Evolutionary conservation across 2,797 vertebrate genomes (phyloP).

Genomic region (Platalea minor): DNA sequence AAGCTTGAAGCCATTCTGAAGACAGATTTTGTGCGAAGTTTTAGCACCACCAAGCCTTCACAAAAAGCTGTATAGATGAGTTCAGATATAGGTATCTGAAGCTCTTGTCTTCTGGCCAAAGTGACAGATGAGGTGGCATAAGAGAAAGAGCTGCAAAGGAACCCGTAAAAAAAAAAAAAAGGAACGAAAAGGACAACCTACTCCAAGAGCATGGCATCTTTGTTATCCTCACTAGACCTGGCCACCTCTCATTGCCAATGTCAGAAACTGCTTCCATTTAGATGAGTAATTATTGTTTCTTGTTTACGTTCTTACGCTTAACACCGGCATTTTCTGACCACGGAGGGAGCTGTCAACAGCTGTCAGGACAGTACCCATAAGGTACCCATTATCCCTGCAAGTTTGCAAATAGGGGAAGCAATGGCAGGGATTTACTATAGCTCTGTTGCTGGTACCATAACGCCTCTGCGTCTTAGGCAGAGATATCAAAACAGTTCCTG

Average conservation of each 20-base stretch:
- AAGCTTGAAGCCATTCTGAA: neutral
- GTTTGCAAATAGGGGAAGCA: neutral
- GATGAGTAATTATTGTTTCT: neutral
- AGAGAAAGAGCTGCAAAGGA: neutral
- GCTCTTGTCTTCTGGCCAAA: neutral
- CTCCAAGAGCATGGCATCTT: neutral
- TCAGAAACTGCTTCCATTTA: neutral
- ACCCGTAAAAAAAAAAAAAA: neutral
- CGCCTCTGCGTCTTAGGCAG: fast-evolving
- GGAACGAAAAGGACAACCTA: neutral
- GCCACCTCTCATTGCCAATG: neutral
- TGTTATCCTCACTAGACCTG: neutral
- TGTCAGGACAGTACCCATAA: neutral
- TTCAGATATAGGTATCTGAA: neutral
- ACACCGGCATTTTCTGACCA: neutral
- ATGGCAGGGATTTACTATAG: neutral
- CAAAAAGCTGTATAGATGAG: neutral
- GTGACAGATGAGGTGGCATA: neutral
- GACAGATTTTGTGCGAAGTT: neutral
- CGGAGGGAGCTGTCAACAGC: neutral
- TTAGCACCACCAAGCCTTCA: neutral
- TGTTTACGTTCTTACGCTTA: neutral
- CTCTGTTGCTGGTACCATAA: neutral
- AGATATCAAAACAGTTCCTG: neutral
- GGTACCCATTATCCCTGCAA: neutral